These are phyloP conservation scores for Microcebus griseorufus DNA, from an alignment of 2,113 vertebrate species.

Conservation along the genomic window DNA sequence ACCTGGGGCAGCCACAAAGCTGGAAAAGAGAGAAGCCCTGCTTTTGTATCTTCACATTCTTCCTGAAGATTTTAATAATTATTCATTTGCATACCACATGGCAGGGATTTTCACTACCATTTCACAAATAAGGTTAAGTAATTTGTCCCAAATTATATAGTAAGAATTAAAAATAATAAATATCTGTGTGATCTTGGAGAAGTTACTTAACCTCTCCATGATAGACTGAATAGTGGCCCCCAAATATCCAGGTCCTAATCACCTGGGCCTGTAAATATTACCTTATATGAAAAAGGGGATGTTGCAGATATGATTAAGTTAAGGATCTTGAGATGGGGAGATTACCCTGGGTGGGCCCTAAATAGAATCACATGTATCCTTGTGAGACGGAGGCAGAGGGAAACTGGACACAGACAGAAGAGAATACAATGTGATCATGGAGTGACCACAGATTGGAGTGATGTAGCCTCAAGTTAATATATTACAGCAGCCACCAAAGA, in stretches of 20 bases:
- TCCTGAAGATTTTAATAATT: not conserved
- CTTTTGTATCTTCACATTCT: not conserved
- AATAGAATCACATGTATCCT: not conserved
- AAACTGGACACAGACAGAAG: not conserved
- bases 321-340: not conserved
- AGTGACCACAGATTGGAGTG: not conserved
- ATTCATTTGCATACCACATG: not conserved
- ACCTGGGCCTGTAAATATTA: not conserved
- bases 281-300: not conserved
- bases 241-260: not conserved
- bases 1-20: not conserved
- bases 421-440: not conserved
- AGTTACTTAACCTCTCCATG: not conserved
- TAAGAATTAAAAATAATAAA: slow-evolving; percentile 19
- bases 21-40: not conserved
- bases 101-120: not conserved
- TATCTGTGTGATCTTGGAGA: not conserved
- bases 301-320: not conserved
- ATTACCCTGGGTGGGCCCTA: not conserved
- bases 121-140: not conserved
- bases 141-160: not conserved
- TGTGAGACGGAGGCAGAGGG: not conserved
- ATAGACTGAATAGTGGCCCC: not conserved
- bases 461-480: not conserved
- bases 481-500: not conserved